Evolutionary conservation across 2,888 invertebrate species (phyloP).

Genomic region (Diploptera punctata): DNA sequence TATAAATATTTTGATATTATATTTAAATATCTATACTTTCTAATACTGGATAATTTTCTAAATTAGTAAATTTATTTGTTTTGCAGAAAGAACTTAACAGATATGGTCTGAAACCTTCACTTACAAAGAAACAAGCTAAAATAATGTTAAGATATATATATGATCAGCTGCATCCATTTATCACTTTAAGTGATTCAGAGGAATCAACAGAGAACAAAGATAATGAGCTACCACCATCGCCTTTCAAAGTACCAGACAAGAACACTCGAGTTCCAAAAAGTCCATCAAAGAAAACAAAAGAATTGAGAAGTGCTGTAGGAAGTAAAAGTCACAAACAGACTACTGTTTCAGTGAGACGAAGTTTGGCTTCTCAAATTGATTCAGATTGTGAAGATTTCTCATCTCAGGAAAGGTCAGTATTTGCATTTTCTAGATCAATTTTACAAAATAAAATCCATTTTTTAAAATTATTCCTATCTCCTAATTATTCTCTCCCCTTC

Average conservation of each 20-base stretch:
- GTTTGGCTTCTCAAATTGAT: not conserved
- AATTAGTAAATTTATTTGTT: conserved; percentile 20
- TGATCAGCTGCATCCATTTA: conserved; percentile 54
- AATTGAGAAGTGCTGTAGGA: conserved; percentile 53
- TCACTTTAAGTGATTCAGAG: conserved; percentile 48
- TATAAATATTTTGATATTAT: no score
- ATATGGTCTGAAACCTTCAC: conserved; percentile 59
- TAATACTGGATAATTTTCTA: no score
- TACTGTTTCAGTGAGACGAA: conserved; percentile 56
- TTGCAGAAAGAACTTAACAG: conserved; percentile 59
- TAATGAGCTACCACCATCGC: conserved; percentile 51
- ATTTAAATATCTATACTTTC: no score
- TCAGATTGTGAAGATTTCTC: not conserved
- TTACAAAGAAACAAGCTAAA: conserved; percentile 60
- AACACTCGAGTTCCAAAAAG: not conserved
- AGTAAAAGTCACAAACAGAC: conserved; percentile 52
- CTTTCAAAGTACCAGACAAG: not conserved
- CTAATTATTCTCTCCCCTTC: no score
- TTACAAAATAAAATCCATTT: no score
- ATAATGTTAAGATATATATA: conserved; percentile 62
- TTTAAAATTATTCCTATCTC: no score
- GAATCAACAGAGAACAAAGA: not conserved
- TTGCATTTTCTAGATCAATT: no score
- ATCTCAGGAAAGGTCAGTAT: conserved; percentile 7
- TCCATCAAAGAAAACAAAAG: conserved; percentile 51